Conservation (phyloP, 2,888 invertebrate genomes). For the Callyntrura sp. region DNA sequence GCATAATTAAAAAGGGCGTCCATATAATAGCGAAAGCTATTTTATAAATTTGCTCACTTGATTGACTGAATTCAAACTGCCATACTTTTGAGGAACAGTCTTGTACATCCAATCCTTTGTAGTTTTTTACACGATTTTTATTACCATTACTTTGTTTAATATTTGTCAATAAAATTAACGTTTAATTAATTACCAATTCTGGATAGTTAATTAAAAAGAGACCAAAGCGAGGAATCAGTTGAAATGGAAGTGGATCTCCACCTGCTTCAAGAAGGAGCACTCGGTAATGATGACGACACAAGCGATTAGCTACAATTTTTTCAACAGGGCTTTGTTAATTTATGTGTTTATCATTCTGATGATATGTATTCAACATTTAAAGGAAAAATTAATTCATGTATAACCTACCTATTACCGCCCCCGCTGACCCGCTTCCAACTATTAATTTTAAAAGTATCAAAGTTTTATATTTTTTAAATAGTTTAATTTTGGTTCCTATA, state of each 20-base stretch:
- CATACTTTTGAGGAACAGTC: conserved; percentile 71
- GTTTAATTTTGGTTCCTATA: not conserved
- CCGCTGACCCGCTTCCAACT: conserved; percentile 60
- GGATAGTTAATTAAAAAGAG: conserved; percentile 75
- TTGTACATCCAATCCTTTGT: conserved; percentile 76
- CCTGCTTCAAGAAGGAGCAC: conserved; percentile 63
- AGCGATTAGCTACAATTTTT: conserved; percentile 48
- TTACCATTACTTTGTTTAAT: too few relatives aligned
- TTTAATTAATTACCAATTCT: too few relatives aligned
- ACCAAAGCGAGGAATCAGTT: conserved; percentile 76
- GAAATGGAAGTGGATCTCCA: conserved; percentile 57
- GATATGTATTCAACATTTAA: too few relatives aligned
- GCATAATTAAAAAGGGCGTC: too few relatives aligned
- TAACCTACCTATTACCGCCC: too few relatives aligned
- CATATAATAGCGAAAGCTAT: too few relatives aligned
- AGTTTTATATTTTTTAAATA: not conserved
- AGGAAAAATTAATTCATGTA: too few relatives aligned
- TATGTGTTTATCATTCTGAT: too few relatives aligned
- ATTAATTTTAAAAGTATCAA: not conserved
- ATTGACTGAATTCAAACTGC: conserved; percentile 61
- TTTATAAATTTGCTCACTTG: conserved; percentile 36
- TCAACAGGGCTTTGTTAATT: too few relatives aligned
- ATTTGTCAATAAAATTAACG: too few relatives aligned
- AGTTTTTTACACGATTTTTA: too few relatives aligned
- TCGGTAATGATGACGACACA: conserved; percentile 17